phyloP scores from a whole-genome alignment of 2,797 vertebrate species.

The Myiothlypis coronata region DNA sequence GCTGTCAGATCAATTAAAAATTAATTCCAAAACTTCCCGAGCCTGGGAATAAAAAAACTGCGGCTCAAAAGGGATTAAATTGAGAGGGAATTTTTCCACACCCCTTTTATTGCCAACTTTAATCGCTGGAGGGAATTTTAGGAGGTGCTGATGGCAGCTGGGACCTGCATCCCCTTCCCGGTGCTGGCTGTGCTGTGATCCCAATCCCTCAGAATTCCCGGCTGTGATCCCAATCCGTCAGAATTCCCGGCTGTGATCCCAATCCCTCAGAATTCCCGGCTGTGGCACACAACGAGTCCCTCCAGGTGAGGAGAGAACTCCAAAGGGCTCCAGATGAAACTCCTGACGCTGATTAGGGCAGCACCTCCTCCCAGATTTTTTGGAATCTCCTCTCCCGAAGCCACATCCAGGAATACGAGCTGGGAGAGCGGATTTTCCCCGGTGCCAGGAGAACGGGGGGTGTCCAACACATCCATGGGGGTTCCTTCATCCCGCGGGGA shows the following conservation, averaged over 20 bases:
- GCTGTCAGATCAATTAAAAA: neutral
- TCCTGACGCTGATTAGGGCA: accelerated
- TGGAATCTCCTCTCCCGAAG: neutral
- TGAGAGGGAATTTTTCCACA: accelerated
- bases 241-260: neutral
- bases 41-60: neutral
- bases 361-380: accelerated
- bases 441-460: accelerated
- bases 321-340: neutral
- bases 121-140: accelerated
- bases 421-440: accelerated
- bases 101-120: neutral
- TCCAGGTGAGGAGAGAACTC: neutral
- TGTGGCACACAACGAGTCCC: neutral
- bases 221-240: no score
- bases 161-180: accelerated
- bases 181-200: neutral
- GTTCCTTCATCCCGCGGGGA: neutral
- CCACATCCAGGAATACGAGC: accelerated
- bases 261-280: accelerated
- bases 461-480: accelerated
- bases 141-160: neutral
- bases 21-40: neutral
- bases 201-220: neutral
- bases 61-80: accelerated